phyloP scores from a whole-genome alignment of 2,797 vertebrate species.

The Alca torda region DNA sequence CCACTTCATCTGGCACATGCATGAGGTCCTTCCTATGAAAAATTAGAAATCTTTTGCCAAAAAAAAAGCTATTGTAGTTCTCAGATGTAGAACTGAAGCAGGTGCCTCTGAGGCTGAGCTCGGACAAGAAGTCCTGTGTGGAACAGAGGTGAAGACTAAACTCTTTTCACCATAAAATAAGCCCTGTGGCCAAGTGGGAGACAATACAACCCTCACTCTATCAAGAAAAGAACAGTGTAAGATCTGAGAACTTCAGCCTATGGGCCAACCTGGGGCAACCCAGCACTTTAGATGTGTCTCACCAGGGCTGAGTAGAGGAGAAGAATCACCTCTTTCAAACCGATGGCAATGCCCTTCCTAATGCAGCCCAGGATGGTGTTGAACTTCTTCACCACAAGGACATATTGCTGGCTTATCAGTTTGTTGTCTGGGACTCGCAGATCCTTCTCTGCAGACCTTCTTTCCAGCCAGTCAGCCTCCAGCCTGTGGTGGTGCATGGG shows the following conservation, averaged over 20 bases:
- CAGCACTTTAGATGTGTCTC: background rate
- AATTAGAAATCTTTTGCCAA: background rate
- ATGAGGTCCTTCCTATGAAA: background rate
- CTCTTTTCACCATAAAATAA: background rate
- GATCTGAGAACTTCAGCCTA: background rate
- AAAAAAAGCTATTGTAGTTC: background rate
- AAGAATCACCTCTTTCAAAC: background rate
- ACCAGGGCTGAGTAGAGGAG: background rate
- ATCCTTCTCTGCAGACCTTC: background rate
- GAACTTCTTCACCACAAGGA: background rate
- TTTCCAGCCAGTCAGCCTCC: background rate
- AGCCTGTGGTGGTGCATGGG: background rate
- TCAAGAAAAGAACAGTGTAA: background rate
- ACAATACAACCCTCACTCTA: background rate
- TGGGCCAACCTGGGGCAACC: background rate
- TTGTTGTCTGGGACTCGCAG: background rate
- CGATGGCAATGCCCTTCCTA: background rate
- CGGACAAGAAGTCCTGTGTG: background rate
- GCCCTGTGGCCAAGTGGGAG: background rate
- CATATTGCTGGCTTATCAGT: background rate
- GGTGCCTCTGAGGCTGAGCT: background rate
- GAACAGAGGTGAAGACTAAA: background rate
- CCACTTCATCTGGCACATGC: background rate
- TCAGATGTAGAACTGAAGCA: background rate
- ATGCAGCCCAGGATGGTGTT: background rate